These are phyloP conservation scores for Tortrix viridana DNA, from an alignment of 2,888 invertebrate genomes.

Conservation along the genomic window DNA sequence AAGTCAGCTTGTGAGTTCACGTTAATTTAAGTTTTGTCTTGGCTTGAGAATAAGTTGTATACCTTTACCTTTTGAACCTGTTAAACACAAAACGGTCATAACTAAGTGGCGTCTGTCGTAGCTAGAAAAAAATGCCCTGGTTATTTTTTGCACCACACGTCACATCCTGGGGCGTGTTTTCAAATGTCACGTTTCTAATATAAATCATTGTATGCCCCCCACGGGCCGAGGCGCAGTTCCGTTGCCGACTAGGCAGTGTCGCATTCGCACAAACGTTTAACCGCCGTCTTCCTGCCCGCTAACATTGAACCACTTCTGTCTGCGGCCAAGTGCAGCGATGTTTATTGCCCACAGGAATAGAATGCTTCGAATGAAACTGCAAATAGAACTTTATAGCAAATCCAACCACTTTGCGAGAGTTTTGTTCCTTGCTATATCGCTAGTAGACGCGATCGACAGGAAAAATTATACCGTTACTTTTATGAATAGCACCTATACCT, in stretches of 20 bases:
- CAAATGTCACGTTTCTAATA: conserved; percentile 21
- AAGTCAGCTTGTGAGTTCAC: too few species aligned
- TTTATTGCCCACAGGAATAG: conserved; percentile 70
- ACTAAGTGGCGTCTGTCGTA: too few species aligned
- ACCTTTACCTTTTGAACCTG: too few species aligned
- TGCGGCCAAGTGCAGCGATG: conserved; percentile 80
- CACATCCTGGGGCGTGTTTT: conserved; percentile 17
- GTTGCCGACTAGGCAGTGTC: conserved; percentile 47
- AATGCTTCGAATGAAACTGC: conserved; percentile 53
- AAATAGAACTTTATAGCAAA: conserved; percentile 28
- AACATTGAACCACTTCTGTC: conserved; percentile 80
- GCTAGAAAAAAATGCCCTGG: neutral
- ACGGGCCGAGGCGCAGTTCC: conserved; percentile 51
- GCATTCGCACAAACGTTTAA: conserved; percentile 78
- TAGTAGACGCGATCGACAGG: neutral
- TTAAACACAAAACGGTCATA: too few species aligned
- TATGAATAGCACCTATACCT: too few species aligned
- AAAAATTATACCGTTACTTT: neutral
- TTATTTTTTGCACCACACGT: conserved; percentile 1
- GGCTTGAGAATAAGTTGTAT: too few species aligned
- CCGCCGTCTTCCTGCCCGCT: conserved; percentile 69
- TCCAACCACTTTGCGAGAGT: conserved; percentile 18
- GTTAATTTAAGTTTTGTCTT: too few species aligned
- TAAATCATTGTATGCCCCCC: conserved; percentile 39
- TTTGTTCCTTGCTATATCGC: neutral